These are phyloP conservation scores for Melitaea cinxia DNA, from an alignment of 1,140 invertebrate species.

Conservation along the genomic window DNA sequence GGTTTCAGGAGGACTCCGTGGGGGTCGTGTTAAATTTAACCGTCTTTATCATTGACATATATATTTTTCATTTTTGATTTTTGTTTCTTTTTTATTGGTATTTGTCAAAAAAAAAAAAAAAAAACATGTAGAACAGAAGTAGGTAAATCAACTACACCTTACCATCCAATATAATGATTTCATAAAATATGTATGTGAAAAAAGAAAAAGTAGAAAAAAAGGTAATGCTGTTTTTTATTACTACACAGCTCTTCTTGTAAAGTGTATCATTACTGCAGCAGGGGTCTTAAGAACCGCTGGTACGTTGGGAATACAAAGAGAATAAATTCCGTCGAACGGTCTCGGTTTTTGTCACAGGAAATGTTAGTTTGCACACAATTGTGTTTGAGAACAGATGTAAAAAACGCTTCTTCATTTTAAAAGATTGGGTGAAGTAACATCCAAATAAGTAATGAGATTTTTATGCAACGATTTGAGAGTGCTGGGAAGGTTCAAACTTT, in stretches of 20 bases:
- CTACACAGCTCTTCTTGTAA: constrained; percentile 5
- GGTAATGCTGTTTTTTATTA: not conserved
- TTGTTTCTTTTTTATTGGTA: too few species aligned
- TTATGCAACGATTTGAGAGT: not conserved
- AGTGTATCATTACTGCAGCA: constrained; percentile 24
- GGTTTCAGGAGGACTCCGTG: too few species aligned
- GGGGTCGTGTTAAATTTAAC: too few species aligned
- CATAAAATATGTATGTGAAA: too few species aligned
- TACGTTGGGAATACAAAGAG: constrained; percentile 26
- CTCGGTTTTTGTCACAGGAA: constrained; percentile 29
- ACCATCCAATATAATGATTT: too few species aligned
- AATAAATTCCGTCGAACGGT: constrained; percentile 31
- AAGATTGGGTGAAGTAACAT: not conserved
- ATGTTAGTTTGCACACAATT: constrained; percentile 7
- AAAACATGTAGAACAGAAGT: too few species aligned
- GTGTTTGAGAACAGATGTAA: constrained; percentile 3
- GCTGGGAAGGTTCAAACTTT: not conserved
- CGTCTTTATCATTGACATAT: not conserved
- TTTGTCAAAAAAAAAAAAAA: too few species aligned
- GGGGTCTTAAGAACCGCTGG: constrained; percentile 22
- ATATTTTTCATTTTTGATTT: too few species aligned
- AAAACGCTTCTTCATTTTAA: not conserved
- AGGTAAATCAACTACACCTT: too few species aligned
- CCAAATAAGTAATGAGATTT: not conserved
- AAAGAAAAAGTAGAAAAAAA: not conserved